These are phyloP conservation scores for Galeruca laticollis DNA, from an alignment of 2,888 invertebrate species.

Conservation along the genomic window DNA sequence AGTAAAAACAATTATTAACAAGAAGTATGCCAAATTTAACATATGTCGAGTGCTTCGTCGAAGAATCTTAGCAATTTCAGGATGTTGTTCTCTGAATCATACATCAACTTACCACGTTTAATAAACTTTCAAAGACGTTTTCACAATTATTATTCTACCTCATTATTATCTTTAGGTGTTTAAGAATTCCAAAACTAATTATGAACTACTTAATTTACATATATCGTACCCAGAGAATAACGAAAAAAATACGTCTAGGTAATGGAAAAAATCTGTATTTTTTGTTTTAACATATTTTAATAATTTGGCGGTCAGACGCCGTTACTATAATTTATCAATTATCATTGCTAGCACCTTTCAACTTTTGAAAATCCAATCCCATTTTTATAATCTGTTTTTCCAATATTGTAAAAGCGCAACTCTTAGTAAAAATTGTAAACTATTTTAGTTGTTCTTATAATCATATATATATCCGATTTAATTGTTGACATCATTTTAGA, in stretches of 20 bases:
- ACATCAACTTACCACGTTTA: slow-evolving; percentile 25
- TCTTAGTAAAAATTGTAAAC: too few species aligned
- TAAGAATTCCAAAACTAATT: slow-evolving; percentile 17
- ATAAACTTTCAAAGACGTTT: slow-evolving; percentile 27
- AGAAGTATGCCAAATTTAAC: slow-evolving; percentile 52
- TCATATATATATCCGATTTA: too few species aligned
- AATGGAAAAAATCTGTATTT: too few species aligned
- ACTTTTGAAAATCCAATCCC: too few species aligned
- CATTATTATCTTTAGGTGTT: slow-evolving; percentile 4
- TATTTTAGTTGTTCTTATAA: too few species aligned
- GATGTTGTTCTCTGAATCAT: slow-evolving; percentile 43
- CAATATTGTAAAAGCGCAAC: too few species aligned
- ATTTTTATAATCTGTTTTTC: too few species aligned
- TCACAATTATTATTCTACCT: slow-evolving; percentile 23
- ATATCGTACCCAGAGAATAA: neutral
- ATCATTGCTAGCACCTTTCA: too few species aligned
- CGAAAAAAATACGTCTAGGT: neutral
- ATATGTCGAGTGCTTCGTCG: slow-evolving; percentile 46
- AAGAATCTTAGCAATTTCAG: slow-evolving; percentile 51
- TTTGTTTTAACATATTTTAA: too few species aligned
- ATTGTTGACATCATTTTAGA: too few species aligned
- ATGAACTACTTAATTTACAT: neutral
- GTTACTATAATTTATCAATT: too few species aligned
- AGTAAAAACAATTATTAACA: slow-evolving; percentile 14
- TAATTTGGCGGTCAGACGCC: too few species aligned